A percentile compares a stretch with the other conserved stretches of the same genome.
Conservation (phyloP, 2,888 invertebrate genomes). For the Tetanocera ferruginea region DNA sequence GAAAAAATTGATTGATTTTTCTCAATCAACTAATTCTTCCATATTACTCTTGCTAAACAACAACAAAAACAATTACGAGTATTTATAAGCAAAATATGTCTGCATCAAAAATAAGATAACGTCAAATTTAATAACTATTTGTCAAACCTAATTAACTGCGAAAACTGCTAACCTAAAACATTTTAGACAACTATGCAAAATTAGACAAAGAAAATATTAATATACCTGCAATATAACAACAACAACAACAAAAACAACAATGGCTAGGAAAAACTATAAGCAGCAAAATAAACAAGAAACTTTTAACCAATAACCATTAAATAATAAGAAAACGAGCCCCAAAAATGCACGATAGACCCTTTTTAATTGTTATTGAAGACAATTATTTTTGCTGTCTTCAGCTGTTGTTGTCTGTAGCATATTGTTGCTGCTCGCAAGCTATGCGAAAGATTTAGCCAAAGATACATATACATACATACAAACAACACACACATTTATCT, state of each 20-base stretch:
- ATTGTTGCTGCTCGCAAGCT: not conserved
- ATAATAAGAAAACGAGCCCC: slow-evolving; percentile 20
- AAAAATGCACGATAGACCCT: not conserved
- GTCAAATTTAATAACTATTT: not conserved
- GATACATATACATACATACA: not conserved
- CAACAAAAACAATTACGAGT: too few relatives aligned
- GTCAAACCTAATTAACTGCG: slow-evolving; percentile 10
- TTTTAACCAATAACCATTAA: slow-evolving; percentile 16
- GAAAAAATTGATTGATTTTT: too few relatives aligned
- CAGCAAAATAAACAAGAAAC: not conserved
- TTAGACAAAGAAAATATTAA: slow-evolving; percentile 3
- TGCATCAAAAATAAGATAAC: not conserved
- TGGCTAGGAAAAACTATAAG: not conserved
- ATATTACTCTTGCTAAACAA: too few relatives aligned
- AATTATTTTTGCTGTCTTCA: slow-evolving; percentile 28
- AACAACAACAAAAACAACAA: not conserved
- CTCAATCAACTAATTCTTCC: too few relatives aligned
- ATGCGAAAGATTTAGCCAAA: not conserved
- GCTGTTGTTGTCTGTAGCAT: slow-evolving; percentile 11
- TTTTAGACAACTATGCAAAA: not conserved
- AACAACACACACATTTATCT: not conserved
- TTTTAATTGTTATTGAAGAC: slow-evolving; percentile 38
- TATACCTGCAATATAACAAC: not conserved
- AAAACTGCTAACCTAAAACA: not conserved
- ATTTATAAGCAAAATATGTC: not conserved